A percentile compares a stretch with the other conserved stretches of the same genome.
phyloP scores from a whole-genome alignment of 1,140 invertebrate genomes.

The Neotoxoptera formosana region DNA sequence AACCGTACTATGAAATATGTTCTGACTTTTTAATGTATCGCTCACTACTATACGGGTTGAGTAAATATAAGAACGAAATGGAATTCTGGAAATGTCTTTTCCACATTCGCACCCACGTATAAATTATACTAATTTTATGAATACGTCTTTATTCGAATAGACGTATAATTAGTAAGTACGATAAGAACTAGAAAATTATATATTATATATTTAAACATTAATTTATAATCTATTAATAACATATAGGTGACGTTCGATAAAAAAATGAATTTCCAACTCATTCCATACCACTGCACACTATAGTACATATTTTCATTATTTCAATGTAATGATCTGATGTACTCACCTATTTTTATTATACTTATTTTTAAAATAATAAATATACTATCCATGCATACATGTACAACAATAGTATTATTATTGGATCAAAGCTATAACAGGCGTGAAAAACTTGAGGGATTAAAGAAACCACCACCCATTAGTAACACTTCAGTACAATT shows the following conservation, averaged over 20 bases:
- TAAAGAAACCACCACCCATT: background rate
- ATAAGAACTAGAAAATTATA: background rate
- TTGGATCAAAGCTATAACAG: background rate
- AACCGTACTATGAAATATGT: slow-evolving; percentile 4
- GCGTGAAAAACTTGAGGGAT: background rate
- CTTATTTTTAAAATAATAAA: background rate
- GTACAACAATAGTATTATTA: background rate
- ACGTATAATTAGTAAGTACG: background rate
- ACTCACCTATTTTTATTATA: background rate
- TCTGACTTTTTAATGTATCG: background rate
- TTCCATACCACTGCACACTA: background rate
- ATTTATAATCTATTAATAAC: background rate
- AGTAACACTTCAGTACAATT: background rate
- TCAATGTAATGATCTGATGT: background rate
- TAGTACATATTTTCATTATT: background rate
- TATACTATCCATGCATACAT: background rate
- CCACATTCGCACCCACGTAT: background rate
- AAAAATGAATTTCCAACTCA: background rate
- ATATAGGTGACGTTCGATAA: background rate
- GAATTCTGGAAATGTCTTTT: background rate
- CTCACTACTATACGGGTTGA: background rate
- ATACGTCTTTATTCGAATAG: background rate
- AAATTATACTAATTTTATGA: background rate
- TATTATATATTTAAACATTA: background rate
- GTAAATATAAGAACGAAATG: background rate